Percentiles rank a stretch among this genome's conserved stretches.
Evolutionary conservation across 2,113 vertebrate species (phyloP).

Genomic region (Pampusana beccarii): DNA sequence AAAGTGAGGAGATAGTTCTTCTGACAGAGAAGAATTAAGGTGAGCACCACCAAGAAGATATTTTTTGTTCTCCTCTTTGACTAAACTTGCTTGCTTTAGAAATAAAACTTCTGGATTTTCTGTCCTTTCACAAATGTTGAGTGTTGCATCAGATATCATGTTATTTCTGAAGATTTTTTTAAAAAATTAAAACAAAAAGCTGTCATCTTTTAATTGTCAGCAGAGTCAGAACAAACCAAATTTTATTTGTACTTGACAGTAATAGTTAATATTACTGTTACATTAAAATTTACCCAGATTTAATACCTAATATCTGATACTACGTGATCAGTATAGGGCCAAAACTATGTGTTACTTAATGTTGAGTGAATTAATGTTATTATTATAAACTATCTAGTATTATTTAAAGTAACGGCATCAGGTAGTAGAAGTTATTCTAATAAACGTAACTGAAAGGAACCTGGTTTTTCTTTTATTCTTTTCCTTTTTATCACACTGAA

Average conservation of each 20-base stretch:
- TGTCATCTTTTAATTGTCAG: background rate
- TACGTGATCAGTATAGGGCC: background rate
- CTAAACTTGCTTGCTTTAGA: background rate
- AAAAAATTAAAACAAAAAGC: background rate
- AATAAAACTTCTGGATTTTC: background rate
- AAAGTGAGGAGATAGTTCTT: background rate
- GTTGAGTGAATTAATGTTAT: background rate
- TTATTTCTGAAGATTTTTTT: background rate
- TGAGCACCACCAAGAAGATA: background rate
- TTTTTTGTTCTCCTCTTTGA: background rate
- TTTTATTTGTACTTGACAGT: background rate
- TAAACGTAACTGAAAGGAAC: background rate
- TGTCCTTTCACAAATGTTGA: background rate
- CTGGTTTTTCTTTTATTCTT: background rate
- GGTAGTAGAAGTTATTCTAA: background rate
- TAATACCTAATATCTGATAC: background rate
- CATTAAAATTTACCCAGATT: background rate
- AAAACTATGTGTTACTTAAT: background rate
- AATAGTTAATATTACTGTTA: background rate
- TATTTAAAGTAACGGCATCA: background rate
- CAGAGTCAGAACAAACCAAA: background rate
- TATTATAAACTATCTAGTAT: background rate
- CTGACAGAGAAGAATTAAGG: conserved; percentile 38
- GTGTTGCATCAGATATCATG: background rate
- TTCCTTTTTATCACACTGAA: background rate